These are phyloP conservation scores for Rhizomys pruinosus DNA, from an alignment of 2,113 vertebrate species.

Conservation along the genomic window DNA sequence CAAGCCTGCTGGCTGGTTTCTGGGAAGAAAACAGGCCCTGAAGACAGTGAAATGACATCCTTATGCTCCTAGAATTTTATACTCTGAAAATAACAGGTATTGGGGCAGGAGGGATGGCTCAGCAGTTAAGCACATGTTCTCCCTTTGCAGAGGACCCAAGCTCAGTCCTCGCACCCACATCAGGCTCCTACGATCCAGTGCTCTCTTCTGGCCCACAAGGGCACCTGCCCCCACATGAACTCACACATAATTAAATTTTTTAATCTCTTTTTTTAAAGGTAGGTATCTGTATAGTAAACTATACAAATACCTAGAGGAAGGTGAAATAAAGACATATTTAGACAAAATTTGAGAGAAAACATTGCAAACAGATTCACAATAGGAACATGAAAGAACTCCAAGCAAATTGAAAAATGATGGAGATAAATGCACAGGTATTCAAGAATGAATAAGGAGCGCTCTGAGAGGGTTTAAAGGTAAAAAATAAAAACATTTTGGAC, in stretches of 20 bases:
- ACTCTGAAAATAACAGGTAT: not conserved
- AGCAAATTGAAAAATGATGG: not conserved
- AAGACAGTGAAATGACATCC: not conserved
- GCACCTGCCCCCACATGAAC: not conserved
- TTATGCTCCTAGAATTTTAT: constrained; percentile 17
- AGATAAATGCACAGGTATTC: not conserved
- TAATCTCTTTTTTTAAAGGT: too few relatives aligned
- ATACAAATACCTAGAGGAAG: too few relatives aligned
- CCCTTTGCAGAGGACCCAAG: not conserved
- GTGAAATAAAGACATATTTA: not conserved
- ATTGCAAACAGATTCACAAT: not conserved
- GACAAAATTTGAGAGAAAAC: not conserved
- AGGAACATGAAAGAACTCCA: not conserved
- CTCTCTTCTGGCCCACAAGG: not conserved
- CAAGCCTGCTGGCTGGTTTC: not conserved
- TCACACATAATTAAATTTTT: too few relatives aligned
- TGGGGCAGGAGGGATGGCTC: not conserved
- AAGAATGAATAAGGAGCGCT: not conserved
- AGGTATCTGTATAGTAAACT: too few relatives aligned
- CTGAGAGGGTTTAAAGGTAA: not conserved
- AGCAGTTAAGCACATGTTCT: too few relatives aligned
- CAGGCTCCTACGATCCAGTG: not conserved
- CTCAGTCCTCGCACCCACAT: not conserved
- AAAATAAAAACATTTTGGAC: not conserved
- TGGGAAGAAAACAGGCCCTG: not conserved